phyloP scores from a whole-genome alignment of 2,888 invertebrate species.

The Xestia c-nigrum region DNA sequence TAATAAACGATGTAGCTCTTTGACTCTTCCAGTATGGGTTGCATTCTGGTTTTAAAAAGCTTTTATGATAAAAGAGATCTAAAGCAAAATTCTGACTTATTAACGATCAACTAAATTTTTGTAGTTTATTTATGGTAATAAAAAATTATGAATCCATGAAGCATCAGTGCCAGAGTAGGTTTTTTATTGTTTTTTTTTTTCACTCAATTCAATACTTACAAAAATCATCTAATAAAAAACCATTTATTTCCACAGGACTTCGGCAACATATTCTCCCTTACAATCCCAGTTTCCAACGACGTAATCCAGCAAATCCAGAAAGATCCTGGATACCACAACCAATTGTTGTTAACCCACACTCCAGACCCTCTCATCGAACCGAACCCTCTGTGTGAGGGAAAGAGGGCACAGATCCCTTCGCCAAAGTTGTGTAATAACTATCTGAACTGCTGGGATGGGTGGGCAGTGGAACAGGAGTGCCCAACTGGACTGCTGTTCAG shows the following conservation, averaged over 20 bases:
- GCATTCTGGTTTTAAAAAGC: too few species aligned
- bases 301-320: conserved; percentile 81
- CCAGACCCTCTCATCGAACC: conserved; percentile 78
- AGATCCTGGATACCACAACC: conserved; percentile 83
- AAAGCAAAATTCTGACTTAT: too few species aligned
- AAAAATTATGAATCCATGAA: not conserved
- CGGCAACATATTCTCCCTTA: conserved; percentile 77
- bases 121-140: too few species aligned
- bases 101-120: too few species aligned
- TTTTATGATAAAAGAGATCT: too few species aligned
- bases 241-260: conserved; percentile 65
- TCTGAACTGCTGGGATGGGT: conserved; percentile 93
- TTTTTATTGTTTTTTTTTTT: not conserved
- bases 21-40: too few species aligned
- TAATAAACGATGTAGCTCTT: too few species aligned
- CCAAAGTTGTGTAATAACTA: conserved; percentile 91
- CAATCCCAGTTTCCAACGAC: conserved; percentile 85
- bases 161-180: not conserved
- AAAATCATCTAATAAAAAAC: not conserved
- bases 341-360: conserved; percentile 76
- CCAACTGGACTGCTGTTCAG: conserved; percentile 92
- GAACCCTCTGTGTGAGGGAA: conserved; percentile 83
- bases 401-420: conserved; percentile 92
- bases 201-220: not conserved
- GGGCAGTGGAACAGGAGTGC: conserved; percentile 92